Evolutionary conservation across 2,113 vertebrate species (phyloP).

Genomic region (Takifugu bimaculatus): DNA sequence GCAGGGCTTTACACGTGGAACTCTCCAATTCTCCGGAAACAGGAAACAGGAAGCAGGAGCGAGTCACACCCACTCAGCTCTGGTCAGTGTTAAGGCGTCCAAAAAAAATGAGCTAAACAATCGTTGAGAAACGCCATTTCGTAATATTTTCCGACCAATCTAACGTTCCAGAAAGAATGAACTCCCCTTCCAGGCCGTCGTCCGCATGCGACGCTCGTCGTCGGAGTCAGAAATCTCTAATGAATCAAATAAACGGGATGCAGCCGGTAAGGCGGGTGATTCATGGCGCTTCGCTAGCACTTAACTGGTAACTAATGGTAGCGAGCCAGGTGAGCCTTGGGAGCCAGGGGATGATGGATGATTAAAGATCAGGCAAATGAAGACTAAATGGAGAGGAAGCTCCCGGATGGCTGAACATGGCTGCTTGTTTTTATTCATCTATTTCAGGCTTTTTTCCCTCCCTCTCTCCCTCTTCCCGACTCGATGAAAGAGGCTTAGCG

Average conservation of each 20-base stretch:
- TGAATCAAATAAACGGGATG: constrained; percentile 28
- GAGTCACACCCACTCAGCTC: no score
- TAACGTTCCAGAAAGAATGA: no score
- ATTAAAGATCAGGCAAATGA: constrained; percentile 3
- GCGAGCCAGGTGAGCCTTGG: constrained; percentile 44
- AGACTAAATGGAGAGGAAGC: constrained; percentile 17
- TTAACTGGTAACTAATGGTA: constrained; percentile 45
- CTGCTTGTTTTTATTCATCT: constrained; percentile 12
- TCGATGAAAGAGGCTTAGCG: constrained; percentile 48
- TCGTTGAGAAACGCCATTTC: no score
- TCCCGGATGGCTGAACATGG: constrained; percentile 9
- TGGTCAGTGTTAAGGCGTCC: no score
- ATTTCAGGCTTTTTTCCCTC: not conserved
- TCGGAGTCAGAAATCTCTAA: constrained; percentile 34
- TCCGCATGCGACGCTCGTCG: no score
- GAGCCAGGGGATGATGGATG: constrained; percentile 38
- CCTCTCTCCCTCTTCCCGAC: not conserved
- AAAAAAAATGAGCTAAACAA: no score
- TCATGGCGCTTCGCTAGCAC: constrained; percentile 19
- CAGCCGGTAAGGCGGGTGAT: constrained; percentile 23
- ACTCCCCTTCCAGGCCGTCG: no score
- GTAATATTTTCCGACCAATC: no score
- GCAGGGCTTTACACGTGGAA: no score
- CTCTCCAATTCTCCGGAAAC: no score
- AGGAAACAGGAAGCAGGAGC: no score